A percentile compares a stretch with the other conserved stretches of the same genome.
Evolutionary conservation across 2,888 invertebrate genomes (phyloP).

Genomic region (Dione juno): DNA sequence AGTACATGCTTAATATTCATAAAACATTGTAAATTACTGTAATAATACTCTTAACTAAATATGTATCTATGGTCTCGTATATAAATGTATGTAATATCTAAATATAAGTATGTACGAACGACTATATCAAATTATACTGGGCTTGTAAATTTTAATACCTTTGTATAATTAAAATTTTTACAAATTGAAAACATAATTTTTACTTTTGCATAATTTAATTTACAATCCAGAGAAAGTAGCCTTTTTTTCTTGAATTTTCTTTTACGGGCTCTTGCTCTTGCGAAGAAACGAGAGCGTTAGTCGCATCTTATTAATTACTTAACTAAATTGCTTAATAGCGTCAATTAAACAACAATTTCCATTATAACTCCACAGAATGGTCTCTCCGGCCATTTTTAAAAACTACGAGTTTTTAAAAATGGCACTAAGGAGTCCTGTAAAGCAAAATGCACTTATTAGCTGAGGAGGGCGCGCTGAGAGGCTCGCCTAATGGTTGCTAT

Average conservation of each 20-base stretch:
- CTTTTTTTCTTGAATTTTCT: conserved; percentile 29
- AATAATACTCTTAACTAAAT: conserved; percentile 37
- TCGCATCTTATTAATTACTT: conserved; percentile 53
- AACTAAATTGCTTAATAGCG: conserved; percentile 65
- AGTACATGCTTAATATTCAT: conserved; percentile 46
- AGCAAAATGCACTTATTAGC: conserved; percentile 83
- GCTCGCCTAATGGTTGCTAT: conserved; percentile 80
- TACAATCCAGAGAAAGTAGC: conserved; percentile 20
- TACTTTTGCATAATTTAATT: conserved; percentile 14
- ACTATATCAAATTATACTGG: not conserved
- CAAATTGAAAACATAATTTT: conserved; percentile 6
- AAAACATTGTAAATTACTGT: conserved; percentile 45
- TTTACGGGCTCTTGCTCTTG: conserved; percentile 25
- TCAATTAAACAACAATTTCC: conserved; percentile 63
- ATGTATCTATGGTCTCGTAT: conserved; percentile 19
- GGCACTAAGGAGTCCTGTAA: conserved; percentile 78
- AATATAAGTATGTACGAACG: not conserved
- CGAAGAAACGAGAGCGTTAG: conserved; percentile 37
- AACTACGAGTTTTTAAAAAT: conserved; percentile 70
- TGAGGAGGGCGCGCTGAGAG: conserved; percentile 73
- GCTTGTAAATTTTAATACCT: not conserved
- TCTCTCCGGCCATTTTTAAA: conserved; percentile 56
- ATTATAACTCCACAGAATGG: conserved; percentile 59
- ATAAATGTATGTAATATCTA: not conserved
- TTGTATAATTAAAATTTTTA: not conserved